Evolutionary conservation across 2,888 invertebrate genomes (phyloP), one percentile per base, ranked within the genome.

Genomic region (Torymus texanus): DNA sequence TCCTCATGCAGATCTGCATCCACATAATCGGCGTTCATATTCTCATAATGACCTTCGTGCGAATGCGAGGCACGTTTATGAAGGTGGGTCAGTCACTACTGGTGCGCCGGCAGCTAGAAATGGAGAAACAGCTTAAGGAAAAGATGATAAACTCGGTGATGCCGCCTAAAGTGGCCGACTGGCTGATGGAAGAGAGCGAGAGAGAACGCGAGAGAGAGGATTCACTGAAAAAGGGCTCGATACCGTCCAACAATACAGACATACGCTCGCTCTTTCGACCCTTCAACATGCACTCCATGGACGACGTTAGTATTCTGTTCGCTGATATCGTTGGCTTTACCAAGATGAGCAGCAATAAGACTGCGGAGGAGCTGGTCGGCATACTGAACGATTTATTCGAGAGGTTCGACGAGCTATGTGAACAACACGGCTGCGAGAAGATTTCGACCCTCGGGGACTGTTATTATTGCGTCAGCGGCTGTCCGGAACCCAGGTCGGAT

Each of bases 271-370:
- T 97, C 71, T 98, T 98, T 90, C 93, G 98, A 59, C 97, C 98
- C 10, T 98, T 98, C 90, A 98, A 98, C 87, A 98, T 98, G 98
- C 96, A 96, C 89, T 95, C 95, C 77, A 97, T 98, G 97, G 96
- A 97, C 84, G 95, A 97, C 89, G 98, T 98, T 63, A 97, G 97
- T 91, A 98, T 99, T 86, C 91, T 99, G 66, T 98, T 98, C 90
- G 98, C 98, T 50, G 98, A 99, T 89, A 98, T 99, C 87, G 98
- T 98, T 24, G 98, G 98, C 56, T 99, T 99, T 90, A 99, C 98
- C 0, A 95, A 95, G 88, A 98, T 98, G 98, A 97, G 97, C 78
- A 97, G 97, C 83, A 98, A 97, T 85, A 99, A 98, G 91, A 97
- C 95, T 85, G 98, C 98, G 76, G 98, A 98, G 90, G 97, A 98